phyloP scores from a whole-genome alignment of 2,797 vertebrate species.

The Natrix natrix region DNA sequence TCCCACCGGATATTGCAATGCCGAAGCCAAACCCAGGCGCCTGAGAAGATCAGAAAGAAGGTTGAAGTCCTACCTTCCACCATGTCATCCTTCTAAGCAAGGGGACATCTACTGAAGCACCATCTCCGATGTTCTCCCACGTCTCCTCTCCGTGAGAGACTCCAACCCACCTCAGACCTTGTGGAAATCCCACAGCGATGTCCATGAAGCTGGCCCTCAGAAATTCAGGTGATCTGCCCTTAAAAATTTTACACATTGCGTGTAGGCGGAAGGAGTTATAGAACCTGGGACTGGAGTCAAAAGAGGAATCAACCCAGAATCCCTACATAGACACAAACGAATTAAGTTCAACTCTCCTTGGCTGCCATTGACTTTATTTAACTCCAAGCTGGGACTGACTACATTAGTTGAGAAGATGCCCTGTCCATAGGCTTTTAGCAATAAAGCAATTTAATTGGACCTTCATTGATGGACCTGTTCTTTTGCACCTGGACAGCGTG shows the following conservation, averaged over 20 bases:
- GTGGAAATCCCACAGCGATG: not conserved
- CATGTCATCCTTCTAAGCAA: no score
- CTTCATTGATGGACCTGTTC: not conserved
- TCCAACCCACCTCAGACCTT: not conserved
- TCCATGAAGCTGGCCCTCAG: not conserved
- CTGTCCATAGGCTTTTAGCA: not conserved
- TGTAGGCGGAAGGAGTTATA: not conserved
- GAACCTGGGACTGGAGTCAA: not conserved
- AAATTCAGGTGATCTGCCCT: not conserved
- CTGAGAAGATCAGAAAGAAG: constrained; percentile 63
- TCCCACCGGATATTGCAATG: constrained; percentile 98
- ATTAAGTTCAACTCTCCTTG: not conserved
- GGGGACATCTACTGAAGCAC: not conserved
- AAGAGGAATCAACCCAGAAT: not conserved
- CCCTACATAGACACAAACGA: not conserved
- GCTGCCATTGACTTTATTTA: not conserved
- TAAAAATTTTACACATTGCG: not conserved
- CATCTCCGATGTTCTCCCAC: not conserved
- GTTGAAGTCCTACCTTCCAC: not conserved
- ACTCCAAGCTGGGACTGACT: not conserved
- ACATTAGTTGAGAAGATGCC: not conserved
- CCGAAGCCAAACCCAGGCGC: constrained; percentile 98
- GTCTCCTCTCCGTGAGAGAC: not conserved
- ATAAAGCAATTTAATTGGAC: not conserved
- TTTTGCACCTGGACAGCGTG: not conserved